Conservation (phyloP, 2,888 invertebrate genomes). For the Torymus texanus region DNA sequence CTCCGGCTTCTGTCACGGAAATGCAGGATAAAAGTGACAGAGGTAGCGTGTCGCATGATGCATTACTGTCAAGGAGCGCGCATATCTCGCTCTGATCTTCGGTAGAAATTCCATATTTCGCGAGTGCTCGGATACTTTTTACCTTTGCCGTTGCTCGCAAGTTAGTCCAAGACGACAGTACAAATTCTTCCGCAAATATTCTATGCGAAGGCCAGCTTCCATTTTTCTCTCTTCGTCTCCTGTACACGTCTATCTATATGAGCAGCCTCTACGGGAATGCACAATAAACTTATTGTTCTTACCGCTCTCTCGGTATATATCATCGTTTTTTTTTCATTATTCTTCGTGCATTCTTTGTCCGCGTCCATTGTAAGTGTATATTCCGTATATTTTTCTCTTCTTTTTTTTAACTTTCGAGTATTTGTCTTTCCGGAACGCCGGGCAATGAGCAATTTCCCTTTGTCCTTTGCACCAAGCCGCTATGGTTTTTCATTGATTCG, state of each 20-base stretch:
- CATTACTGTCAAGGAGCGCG: no score
- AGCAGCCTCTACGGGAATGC: neutral
- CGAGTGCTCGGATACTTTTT: no score
- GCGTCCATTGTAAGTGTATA: neutral
- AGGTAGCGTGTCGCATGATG: no score
- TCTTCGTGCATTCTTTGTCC: neutral
- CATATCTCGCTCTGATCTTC: no score
- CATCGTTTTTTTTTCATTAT: constrained; percentile 7
- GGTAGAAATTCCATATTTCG: no score
- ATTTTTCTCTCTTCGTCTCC: neutral
- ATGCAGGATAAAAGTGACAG: no score
- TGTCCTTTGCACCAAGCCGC: no score
- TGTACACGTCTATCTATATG: neutral
- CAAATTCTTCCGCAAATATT: constrained; percentile 15
- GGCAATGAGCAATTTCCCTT: neutral
- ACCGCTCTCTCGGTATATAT: no score
- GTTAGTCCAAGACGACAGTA: neutral
- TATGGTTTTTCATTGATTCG: no score
- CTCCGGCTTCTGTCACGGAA: no score
- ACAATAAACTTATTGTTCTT: constrained; percentile 29
- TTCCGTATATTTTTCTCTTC: no score
- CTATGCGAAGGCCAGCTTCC: neutral
- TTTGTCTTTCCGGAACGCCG: neutral
- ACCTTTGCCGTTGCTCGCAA: no score
- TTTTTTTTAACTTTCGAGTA: neutral